Evolutionary conservation across 2,113 vertebrate genomes (phyloP).

Genomic region (Engystomops pustulosus): DNA sequence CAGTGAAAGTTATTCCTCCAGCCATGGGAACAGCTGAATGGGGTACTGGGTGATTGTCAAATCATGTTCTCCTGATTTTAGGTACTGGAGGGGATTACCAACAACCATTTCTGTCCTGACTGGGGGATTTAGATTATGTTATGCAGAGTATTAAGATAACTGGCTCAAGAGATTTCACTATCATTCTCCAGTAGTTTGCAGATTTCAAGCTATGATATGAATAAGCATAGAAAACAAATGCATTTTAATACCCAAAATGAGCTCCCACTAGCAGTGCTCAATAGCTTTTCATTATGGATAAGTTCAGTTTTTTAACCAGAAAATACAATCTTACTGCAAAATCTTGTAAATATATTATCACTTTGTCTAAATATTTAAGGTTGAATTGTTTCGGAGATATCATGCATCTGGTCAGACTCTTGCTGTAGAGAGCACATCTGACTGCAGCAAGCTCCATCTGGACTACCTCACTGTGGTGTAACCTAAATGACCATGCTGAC

Average conservation of each 20-base stretch:
- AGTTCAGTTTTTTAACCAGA: not conserved
- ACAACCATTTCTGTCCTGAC: no score
- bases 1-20: no score
- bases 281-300: no score
- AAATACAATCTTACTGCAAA: not conserved
- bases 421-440: not conserved
- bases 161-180: not conserved
- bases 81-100: no score
- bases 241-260: not conserved
- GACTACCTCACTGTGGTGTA: not conserved
- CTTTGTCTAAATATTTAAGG: not conserved
- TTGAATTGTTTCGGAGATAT: not conserved
- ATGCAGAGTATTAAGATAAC: not conserved
- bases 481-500: not conserved
- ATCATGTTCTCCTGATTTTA: no score
- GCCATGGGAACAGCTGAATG: no score
- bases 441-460: not conserved
- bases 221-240: not conserved
- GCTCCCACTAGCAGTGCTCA: no score
- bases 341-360: not conserved
- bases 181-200: not conserved
- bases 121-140: not conserved
- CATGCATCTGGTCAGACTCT: not conserved
- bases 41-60: no score
- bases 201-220: not conserved